phyloP scores from a whole-genome alignment of 1,140 invertebrate genomes.

The Centruroides sculpturatus region DNA sequence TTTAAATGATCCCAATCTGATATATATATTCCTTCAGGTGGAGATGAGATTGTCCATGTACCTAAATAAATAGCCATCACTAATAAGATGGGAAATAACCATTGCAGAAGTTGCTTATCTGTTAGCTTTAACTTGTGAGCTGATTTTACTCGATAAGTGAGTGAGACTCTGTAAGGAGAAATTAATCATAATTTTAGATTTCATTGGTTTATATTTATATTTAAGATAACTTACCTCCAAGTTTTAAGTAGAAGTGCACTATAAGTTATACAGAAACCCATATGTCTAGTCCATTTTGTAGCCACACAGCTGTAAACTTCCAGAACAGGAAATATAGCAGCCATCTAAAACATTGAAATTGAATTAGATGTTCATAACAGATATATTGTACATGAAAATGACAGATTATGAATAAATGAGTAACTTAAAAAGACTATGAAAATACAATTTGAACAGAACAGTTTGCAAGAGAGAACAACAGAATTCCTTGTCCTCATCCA shows the following conservation, averaged over 20 bases:
- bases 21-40: slow-evolving; percentile 55
- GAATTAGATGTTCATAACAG: too few relatives aligned
- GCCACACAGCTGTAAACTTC: slow-evolving; percentile 67
- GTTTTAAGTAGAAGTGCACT: slow-evolving; percentile 82
- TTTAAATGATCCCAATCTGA: slow-evolving; percentile 50
- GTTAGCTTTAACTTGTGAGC: slow-evolving; percentile 82
- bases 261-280: slow-evolving; percentile 81
- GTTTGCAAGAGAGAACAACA: too few relatives aligned
- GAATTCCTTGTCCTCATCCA: too few relatives aligned
- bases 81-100: slow-evolving; percentile 73
- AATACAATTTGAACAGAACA: too few relatives aligned
- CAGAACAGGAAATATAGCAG: slow-evolving; percentile 69
- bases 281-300: slow-evolving; percentile 75
- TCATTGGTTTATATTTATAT: background rate
- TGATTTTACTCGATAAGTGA: slow-evolving; percentile 84
- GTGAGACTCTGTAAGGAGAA: slow-evolving; percentile 46
- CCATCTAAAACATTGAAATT: slow-evolving; percentile 47
- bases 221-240: slow-evolving; percentile 39
- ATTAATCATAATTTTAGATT: background rate
- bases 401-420: too few relatives aligned
- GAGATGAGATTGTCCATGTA: slow-evolving; percentile 71
- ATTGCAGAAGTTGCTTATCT: slow-evolving; percentile 73
- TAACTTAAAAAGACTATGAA: too few relatives aligned
- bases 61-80: slow-evolving; percentile 74
- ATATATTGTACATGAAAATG: too few relatives aligned